Evolutionary conservation across 2,113 vertebrate genomes (phyloP), one percentile per base, ranked within the genome.

Genomic region (Syrrhaptes paradoxus): DNA sequence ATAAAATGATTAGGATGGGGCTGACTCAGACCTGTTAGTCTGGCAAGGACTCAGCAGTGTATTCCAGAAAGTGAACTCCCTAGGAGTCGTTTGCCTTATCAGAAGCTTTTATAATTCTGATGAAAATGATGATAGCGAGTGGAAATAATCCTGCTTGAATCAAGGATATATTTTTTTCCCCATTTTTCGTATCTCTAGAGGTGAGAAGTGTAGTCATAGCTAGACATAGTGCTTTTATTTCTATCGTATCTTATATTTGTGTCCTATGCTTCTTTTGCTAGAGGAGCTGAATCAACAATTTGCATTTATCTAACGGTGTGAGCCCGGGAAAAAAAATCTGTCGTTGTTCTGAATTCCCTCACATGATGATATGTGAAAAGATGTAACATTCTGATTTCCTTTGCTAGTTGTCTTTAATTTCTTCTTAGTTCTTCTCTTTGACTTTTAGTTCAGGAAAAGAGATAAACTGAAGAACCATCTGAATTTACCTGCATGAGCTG

Each of bases 61-160:
- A 91, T 96, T 95, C 95, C 97, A 96, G 94, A 96, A 97, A 97
- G 96, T 95, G 94, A 97, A 97, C 96, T 97, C 96, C 95, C 96
- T 97, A 84, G 62, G 90, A 95, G 68, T 78, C 89, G 75, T 96
- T 89, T 91, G 73, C 93, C 95, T 96, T 97, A 97, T 96, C 96
- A 96, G 88, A 95, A 73, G 36, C n/a, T 94, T 95, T 92, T 90
- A 76, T 93, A 94, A 85, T 93, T 95, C 81, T 41, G 73, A 36
- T 36, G 36, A 36, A 36, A 36, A 36, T 9, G 76, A 94, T 70
- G 86, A 90, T 49, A 91, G 51, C 24, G 34, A 74, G 78, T 88
- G 62, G 73, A 94, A 91, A 92, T 95, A 96, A 95, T 87, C 62
- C 61, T 66, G 36, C 25, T 57, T 90, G 58, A 78, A 92, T 72